A percentile compares a stretch with the other conserved stretches of the same genome.
Evolutionary conservation across 2,113 vertebrate species (phyloP).

Genomic region (Brachypodius melanocephalos): DNA sequence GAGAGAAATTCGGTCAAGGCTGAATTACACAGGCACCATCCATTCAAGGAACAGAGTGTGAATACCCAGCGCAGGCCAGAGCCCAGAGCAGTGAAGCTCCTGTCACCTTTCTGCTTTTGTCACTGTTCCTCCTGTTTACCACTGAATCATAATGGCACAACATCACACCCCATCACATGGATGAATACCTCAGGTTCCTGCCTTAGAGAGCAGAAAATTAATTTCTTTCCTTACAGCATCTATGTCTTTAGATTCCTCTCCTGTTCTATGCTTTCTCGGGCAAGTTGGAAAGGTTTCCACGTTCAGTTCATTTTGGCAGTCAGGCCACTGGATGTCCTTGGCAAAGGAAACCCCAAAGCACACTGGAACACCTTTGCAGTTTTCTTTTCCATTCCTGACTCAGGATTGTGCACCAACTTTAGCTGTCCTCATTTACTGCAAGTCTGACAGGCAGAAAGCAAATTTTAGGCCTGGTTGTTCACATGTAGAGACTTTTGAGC

Average conservation of each 20-base stretch:
- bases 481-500: not conserved
- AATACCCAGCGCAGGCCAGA: not conserved
- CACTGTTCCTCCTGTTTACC: not conserved
- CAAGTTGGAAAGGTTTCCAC: not conserved
- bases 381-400: not conserved
- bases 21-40: not conserved
- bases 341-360: constrained; percentile 16
- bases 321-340: constrained; percentile 13
- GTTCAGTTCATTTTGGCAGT: not conserved
- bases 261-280: not conserved
- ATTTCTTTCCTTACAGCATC: not conserved
- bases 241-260: not conserved
- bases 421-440: not conserved
- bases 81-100: not conserved
- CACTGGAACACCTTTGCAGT: not conserved
- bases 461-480: not conserved
- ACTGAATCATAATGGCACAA: not conserved
- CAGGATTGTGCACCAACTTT: not conserved
- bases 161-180: not conserved
- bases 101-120: not conserved
- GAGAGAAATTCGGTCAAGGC: not conserved
- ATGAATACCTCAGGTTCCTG: not conserved
- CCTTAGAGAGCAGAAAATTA: not conserved
- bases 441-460: not conserved
- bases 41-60: not conserved